Conservation (phyloP, 2,888 invertebrate genomes). For the Drosophila emarginata region DNA sequence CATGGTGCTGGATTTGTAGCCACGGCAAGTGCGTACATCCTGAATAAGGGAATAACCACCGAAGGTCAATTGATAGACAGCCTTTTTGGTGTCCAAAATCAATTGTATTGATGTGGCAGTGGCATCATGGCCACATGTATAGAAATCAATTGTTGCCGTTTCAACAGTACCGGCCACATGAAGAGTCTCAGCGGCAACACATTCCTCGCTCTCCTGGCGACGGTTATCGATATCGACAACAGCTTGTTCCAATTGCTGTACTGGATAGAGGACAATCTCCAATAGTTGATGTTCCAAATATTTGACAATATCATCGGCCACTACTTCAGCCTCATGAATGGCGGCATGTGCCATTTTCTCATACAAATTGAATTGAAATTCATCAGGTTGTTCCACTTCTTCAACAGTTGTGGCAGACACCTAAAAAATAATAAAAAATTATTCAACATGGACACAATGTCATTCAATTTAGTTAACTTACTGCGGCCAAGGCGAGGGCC, state of each 20-base stretch:
- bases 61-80: constrained; percentile 31
- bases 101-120: constrained; percentile 27
- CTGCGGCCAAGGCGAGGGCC: constrained; percentile 21
- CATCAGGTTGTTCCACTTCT: constrained; percentile 8
- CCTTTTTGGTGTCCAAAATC: constrained; percentile 19
- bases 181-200: constrained; percentile 22
- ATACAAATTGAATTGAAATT: constrained; percentile 12
- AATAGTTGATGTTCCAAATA: constrained; percentile 35
- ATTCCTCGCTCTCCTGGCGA: constrained; percentile 33
- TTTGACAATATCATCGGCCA: constrained; percentile 18
- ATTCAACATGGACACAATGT: background rate
- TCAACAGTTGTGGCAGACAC: background rate
- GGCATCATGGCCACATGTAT: constrained; percentile 31
- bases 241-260: constrained; percentile 24
- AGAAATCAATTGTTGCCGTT: constrained; percentile 19
- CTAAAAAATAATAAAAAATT: background rate
- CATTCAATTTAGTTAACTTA: constrained; percentile 1
- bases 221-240: constrained; percentile 32
- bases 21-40: background rate
- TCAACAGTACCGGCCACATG: constrained; percentile 17
- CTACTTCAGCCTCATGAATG: constrained; percentile 12
- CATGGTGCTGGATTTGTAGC: rapidly evolving
- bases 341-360: constrained; percentile 13
- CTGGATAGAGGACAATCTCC: constrained; percentile 33
- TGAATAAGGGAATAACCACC: constrained; percentile 13